Evolutionary conservation across 30 jellyfish, hydroid and myxozoan species (phyloP), one percentile per base, ranked within the genome.

Genomic region (Phacellophora camtschatica): DNA sequence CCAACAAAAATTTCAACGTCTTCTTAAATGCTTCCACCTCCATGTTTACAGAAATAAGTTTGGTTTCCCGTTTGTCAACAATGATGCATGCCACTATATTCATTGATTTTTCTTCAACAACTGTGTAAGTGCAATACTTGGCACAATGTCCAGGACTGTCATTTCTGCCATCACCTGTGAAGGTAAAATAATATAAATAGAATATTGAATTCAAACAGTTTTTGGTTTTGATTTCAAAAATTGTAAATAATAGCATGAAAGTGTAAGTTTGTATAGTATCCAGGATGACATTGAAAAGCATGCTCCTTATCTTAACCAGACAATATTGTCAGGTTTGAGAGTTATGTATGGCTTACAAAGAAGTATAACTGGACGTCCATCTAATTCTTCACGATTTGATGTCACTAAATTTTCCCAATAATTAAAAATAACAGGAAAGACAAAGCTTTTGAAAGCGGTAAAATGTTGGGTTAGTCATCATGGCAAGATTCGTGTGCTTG

Each of bases 61-160:
- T 51, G 9, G 66, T 51, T 23, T 51, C 66, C 9, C 66, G 25
- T 23, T 51, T 51, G 18, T 51, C 66, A 10, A 51, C 30, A 23
- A 51, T 23, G 5, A 51, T 51, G 66, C 30, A 13, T 51, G 66
- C 66, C 7, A 51, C 20, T n/a, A 51, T 51, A 7, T 51, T 18
- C 66, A 51, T 51, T 51, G 66, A 51, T 5, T 8, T 23, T 51
- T 5, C 23, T 51, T n/a, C 66, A 5, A 51, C 66, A 7, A 23
- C 66, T 5, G 85, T 22, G 33, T 71, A 71, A 13, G 85, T 71
- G 50, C 85, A 71, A 71, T 71, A 71, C 28, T 71, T 71, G 9
- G 85, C 85, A 41, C 81, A 71, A 9, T 71, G 24, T 10, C 85
- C 85, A 22, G 85, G 85, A n/a, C 78, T 29, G 28, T 71, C 85